A percentile compares a stretch with the other conserved stretches of the same genome.
phyloP scores from a whole-genome alignment of 1,140 invertebrate species.

The Steinernema khuongi region DNA sequence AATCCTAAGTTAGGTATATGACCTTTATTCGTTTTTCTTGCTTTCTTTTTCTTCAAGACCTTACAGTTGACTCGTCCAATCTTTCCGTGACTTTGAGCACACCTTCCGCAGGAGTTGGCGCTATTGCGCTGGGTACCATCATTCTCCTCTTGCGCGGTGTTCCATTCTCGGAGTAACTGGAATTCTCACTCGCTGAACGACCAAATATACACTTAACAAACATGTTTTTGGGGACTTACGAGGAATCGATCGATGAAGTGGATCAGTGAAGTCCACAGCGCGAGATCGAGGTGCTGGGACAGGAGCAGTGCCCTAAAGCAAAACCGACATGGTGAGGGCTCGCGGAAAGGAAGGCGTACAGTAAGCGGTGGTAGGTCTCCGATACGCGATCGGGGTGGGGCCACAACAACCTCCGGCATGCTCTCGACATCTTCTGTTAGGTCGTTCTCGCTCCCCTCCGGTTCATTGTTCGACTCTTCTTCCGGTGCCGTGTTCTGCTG shows the following conservation, averaged over 20 bases:
- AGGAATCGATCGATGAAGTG: conserved; percentile 47
- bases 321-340: not conserved
- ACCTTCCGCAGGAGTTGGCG: not conserved
- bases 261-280: conserved; percentile 46
- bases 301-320: not conserved
- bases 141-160: not conserved
- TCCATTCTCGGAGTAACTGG: conserved; percentile 33
- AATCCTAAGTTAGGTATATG: too few species aligned
- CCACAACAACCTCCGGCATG: not conserved
- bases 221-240: conserved; percentile 35
- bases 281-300: not conserved
- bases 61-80: conserved; percentile 1
- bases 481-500: not conserved
- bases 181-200: conserved; percentile 40
- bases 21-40: not conserved
- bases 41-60: conserved; percentile 6
- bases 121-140: conserved; percentile 29
- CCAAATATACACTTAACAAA: conserved; percentile 20
- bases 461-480: not conserved
- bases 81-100: not conserved
- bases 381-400: not conserved
- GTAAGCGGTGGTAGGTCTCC: not conserved
- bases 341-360: not conserved
- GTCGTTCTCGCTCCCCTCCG: not conserved
- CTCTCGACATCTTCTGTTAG: not conserved